A percentile compares a stretch with the other conserved stretches of the same genome.
Evolutionary conservation across 1,140 invertebrate genomes (phyloP).

Genomic region (Yoshiicerus persimilis): DNA sequence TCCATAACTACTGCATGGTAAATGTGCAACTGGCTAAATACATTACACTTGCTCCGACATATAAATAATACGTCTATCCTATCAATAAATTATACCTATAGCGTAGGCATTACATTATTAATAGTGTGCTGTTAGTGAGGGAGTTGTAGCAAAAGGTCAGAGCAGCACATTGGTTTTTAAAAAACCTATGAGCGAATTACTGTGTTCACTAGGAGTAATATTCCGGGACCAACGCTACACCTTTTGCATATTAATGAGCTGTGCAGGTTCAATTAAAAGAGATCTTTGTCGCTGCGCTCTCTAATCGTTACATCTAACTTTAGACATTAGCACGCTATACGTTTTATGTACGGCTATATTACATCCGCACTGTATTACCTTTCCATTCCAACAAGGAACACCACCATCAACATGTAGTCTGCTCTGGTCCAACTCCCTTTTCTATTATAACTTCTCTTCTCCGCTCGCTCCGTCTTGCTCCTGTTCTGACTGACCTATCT

Average conservation of each 20-base stretch:
- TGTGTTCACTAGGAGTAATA: constrained; percentile 32
- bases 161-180: constrained; percentile 1
- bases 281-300: constrained; percentile 46
- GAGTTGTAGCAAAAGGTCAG: neutral
- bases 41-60: no score
- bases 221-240: constrained; percentile 31
- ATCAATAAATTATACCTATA: no score
- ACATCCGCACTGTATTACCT: constrained; percentile 33
- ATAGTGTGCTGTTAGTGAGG: no score
- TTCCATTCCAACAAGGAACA: neutral
- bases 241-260: constrained; percentile 49
- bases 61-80: no score
- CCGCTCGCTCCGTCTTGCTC: no score
- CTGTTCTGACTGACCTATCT: neutral
- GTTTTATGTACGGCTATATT: constrained; percentile 35
- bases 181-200: constrained; percentile 32
- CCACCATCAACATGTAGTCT: neutral
- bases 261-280: constrained; percentile 46
- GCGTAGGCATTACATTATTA: no score
- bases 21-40: no score
- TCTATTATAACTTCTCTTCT: neutral
- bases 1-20: no score
- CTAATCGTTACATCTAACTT: constrained; percentile 46
- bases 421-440: neutral
- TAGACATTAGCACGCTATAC: constrained; percentile 46